Evolutionary conservation across 2,113 vertebrate species (phyloP).

Genomic region (Taurulus bubalis): DNA sequence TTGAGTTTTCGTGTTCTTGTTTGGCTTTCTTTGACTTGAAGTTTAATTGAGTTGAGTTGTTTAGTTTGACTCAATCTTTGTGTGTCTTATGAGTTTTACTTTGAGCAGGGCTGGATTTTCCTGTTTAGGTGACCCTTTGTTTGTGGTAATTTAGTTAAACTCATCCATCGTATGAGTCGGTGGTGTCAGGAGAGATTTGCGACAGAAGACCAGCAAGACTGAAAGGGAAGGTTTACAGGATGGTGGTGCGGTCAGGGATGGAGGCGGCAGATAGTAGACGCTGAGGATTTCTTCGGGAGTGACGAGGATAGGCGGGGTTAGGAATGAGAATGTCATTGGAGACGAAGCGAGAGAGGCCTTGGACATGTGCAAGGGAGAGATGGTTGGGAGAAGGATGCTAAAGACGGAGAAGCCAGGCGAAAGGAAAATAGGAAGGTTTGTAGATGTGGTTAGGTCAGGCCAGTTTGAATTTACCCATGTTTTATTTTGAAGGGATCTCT

Average conservation of each 20-base stretch:
- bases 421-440: no score
- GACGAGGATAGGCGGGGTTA: not conserved
- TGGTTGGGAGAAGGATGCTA: no score
- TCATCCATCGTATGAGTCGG: not conserved
- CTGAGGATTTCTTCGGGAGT: not conserved
- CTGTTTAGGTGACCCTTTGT: not conserved
- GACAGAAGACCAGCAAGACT: not conserved
- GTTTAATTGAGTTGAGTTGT: not conserved
- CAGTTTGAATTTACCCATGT: no score
- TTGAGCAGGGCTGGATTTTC: not conserved
- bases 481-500: no score
- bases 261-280: not conserved
- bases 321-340: not conserved
- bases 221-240: not conserved
- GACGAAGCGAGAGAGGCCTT: no score
- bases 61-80: not conserved
- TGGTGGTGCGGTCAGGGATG: not conserved
- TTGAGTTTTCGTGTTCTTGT: constrained; percentile 16
- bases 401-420: no score
- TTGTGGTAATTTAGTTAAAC: not conserved
- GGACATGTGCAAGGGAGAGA: not conserved
- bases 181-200: no score
- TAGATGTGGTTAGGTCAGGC: no score
- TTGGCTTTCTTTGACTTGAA: not conserved
- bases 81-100: not conserved